Evolutionary conservation across 1,140 invertebrate species (phyloP), one percentile per base, ranked within the genome.

Genomic region (Amyelois transitella): DNA sequence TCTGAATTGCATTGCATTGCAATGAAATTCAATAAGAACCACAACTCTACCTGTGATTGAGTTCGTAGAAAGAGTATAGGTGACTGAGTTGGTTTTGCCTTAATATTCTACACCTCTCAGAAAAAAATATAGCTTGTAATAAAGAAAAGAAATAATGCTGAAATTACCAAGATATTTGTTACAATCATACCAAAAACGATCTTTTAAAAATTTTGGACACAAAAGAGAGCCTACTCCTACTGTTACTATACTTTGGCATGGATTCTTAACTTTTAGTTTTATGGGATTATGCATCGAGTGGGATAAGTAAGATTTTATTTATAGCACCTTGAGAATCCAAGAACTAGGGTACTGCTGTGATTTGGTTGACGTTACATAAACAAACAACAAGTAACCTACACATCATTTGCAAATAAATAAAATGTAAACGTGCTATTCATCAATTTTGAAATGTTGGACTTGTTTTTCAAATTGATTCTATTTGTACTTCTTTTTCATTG

Each of bases 171-270:
- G 18, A 19, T 17, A 17, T 28, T 49, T 21, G n/a, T 18, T 51
- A 32, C 6, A 14, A 44, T 50, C 2, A 28, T 25, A 25, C 3
- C n/a, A 4, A 17, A 18, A 32, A 18, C 67, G 74, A 55, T 63
- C 58, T 8, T 76, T 62, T 51, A 84, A 82, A 72, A 85, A 86
- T 62, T 86, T 86, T 74, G 83, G 83, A 4, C 83, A 86, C 55
- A 85, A 83, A 69, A 66, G 71, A 55, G 60, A 81, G 53, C 75
- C 76, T 20, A 55, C 68, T 50, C 64, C 83, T 12, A 0, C 19
- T 10, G 45, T 84, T 45, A 85, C 83, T 20, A 57, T 66, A 8
- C 14, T 83, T 5, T 86, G 83, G 83, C 83, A 86, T 53, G 83
- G 80, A 56, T 83, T 81, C 61, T 57, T 86, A 53, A 86, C 83